These are phyloP conservation scores for Latrodectus geometricus DNA, from an alignment of 1,140 invertebrate species.

Conservation along the genomic window DNA sequence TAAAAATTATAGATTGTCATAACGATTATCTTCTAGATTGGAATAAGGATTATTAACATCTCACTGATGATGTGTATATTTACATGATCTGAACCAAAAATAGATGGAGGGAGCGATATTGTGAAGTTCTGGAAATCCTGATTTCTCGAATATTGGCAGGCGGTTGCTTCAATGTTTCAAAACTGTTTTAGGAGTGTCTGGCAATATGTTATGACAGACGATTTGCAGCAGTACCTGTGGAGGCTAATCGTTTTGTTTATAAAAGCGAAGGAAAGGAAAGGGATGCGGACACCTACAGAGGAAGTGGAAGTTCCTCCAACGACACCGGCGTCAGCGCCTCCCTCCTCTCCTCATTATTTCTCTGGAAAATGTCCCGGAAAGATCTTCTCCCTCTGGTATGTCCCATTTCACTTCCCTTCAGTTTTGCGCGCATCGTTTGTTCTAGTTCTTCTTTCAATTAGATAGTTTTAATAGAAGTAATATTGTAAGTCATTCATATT, in stretches of 20 bases:
- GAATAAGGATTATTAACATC: too few species aligned
- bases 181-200: background rate
- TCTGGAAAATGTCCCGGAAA: slow-evolving; percentile 37
- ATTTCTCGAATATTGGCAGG: too few species aligned
- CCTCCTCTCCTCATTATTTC: background rate
- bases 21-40: too few species aligned
- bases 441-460: background rate
- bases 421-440: background rate
- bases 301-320: slow-evolving; percentile 49
- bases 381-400: background rate
- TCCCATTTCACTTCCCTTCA: background rate
- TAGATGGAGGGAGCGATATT: too few species aligned
- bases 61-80: too few species aligned
- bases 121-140: too few species aligned
- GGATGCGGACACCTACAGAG: slow-evolving; percentile 46
- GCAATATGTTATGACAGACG: slow-evolving; percentile 7
- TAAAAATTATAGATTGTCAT: too few species aligned
- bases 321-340: background rate
- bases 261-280: slow-evolving; percentile 9
- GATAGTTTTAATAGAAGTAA: too few species aligned
- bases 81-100: too few species aligned
- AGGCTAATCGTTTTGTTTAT: background rate
- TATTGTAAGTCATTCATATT: too few species aligned
- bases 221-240: background rate
- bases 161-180: too few species aligned